phyloP scores from a whole-genome alignment of 2,797 vertebrate species.

The Microctenopoma stevenorrisi region DNA sequence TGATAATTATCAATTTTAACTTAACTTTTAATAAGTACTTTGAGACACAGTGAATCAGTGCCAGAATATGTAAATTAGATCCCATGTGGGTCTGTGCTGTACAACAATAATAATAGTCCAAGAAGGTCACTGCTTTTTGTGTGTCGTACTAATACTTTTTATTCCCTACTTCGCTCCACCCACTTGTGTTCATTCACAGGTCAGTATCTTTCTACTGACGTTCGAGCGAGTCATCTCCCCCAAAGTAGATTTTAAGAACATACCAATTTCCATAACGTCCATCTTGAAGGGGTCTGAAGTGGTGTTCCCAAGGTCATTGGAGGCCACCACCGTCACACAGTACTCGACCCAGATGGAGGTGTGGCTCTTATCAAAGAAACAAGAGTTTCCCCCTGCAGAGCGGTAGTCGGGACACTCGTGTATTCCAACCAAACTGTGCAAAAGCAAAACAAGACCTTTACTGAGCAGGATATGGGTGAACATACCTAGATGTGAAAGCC shows the following conservation, averaged over 20 bases:
- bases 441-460: constrained; percentile 41
- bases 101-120: neutral
- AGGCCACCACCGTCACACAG: constrained; percentile 86
- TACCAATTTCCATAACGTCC: constrained; percentile 89
- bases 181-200: neutral
- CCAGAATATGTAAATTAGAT: neutral
- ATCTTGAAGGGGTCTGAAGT: constrained; percentile 83
- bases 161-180: neutral
- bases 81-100: neutral
- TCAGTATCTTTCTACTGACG: too few species aligned
- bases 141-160: too few species aligned
- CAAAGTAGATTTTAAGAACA: constrained; percentile 36
- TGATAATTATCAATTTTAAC: neutral
- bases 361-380: constrained; percentile 88
- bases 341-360: constrained; percentile 89
- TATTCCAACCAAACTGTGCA: constrained; percentile 62
- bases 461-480: constrained; percentile 2
- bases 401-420: constrained; percentile 91
- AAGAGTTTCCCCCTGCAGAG: constrained; percentile 88
- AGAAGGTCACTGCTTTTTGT: too few species aligned
- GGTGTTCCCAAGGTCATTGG: constrained; percentile 85
- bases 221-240: too few species aligned
- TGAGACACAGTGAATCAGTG: constrained; percentile 8
- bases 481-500: neutral
- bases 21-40: neutral